A percentile compares a stretch with the other conserved stretches of the same genome.
Conservation (phyloP, 1,140 invertebrate species). For the Camponotus vicinus region DNA sequence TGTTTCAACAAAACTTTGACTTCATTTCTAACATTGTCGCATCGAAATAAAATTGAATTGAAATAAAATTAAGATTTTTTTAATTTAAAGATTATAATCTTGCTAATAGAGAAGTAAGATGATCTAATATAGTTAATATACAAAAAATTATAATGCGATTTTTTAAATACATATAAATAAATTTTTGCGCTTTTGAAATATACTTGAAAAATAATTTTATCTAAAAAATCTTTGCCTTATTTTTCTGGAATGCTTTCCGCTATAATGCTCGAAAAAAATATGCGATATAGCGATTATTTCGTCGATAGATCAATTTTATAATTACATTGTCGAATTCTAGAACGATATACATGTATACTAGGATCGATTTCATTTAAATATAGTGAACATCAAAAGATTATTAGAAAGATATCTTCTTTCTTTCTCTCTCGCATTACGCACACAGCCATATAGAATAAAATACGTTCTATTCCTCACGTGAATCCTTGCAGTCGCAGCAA, state of each 20-base stretch:
- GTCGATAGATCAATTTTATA: conserved; percentile 15
- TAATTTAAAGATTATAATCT: background rate
- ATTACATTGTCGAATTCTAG: conserved; percentile 29
- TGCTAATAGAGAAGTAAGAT: background rate
- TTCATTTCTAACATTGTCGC: background rate
- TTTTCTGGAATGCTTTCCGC: background rate
- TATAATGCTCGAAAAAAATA: background rate
- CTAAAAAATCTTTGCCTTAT: background rate
- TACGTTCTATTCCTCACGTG: conserved; percentile 26
- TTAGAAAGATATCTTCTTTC: conserved; percentile 9
- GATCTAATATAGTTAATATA: background rate
- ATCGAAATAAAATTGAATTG: background rate
- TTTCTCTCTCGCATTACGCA: conserved; percentile 22
- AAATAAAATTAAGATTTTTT: conserved; percentile 8
- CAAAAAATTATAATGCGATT: background rate
- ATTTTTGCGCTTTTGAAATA: background rate
- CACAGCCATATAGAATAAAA: conserved; percentile 1
- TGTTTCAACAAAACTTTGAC: conserved; percentile 9
- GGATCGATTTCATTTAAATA: conserved; percentile 33
- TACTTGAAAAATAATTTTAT: background rate
- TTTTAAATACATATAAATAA: background rate
- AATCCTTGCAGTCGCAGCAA: conserved; percentile 46
- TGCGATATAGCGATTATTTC: background rate
- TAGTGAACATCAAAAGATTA: conserved; percentile 14
- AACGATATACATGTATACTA: conserved; percentile 20